Evolutionary conservation across 1,140 invertebrate species (phyloP), one percentile per base, ranked within the genome.

Genomic region (Leptoteleia sp.): DNA sequence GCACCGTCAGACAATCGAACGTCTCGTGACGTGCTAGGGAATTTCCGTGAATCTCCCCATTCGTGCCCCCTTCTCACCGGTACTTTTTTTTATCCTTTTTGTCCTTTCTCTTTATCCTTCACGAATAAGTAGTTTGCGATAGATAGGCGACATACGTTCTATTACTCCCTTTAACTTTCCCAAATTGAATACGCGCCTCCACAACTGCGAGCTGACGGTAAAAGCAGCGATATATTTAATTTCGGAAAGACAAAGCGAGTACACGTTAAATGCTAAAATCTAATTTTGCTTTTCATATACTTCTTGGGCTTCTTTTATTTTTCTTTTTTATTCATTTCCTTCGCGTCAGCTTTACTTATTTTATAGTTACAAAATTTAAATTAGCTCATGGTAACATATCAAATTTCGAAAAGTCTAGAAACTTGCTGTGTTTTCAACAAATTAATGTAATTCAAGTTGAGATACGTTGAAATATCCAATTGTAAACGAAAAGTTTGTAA

Each of bases 71-170:
- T 42, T 54, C 13, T 43, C 48, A 31, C 27, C 27, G 48, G 27
- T 25, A 54, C 7, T 22, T 47, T 54, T 33, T 15, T 7, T 37
- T 47, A 13, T 6, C 2, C 15, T n/a, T 29, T 13, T 42, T 38
- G 4, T 38, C 13, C n/a, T 31, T 31, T 31, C 9, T 54, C 13
- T 33, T 48, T n/a, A n/a, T n/a, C n/a, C n/a, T 48, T 43, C 48
- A 13, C 17, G 29, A 42, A 59, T 29, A 45, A 57, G 47, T 31
- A 64, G 70, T 55, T 64, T 64, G 70, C 70, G 70, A 73, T 73
- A 57, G 59, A 42, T 65, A 64, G 40, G 42, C 59, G 19, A 19
- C 22, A 27, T 72, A 31, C 40, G 9, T 37, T 48, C 31, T 48
- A 29, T 29, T 8, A 12, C 38, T 54, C 42, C 40, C 15, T 57